Evolutionary conservation across 2,797 vertebrate species (phyloP), one percentile per base, ranked within the genome.

Genomic region (Odontamblyopus lacepedii): DNA sequence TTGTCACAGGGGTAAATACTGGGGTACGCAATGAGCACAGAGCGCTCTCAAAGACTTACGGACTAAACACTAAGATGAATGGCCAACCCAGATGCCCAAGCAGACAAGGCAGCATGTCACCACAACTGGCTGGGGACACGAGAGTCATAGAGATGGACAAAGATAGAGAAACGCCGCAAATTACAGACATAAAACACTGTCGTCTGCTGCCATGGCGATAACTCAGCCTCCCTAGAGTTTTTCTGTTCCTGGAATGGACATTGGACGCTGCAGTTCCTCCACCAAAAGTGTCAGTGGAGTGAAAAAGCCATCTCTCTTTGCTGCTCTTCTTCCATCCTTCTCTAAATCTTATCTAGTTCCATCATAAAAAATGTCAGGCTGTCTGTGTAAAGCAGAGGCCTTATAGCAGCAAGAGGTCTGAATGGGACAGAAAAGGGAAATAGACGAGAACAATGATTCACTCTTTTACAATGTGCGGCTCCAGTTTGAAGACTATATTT

Each of bases 291-390:
- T 78, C 68, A 76, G 64, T 63, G 79, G 72, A 78, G 57, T 74
- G 76, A 76, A 69, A 86, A 83, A 89, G 79, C 82, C 60, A 88
- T 89, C 77, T 74, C 59, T 86, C 79, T 81, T 80, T 55, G 68
- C 74, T 67, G 78, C 74, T 86, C 73, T 81, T 71, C 74, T 83
- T 74, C 79, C 76, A 85, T 88, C 79, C 80, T 66, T 87, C 85
- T 81, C 78, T 90, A 90, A 93, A 91, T 92, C 85, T 89, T 70
- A 75, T 88, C 84, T 83, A 80, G 82, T 83, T 87, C 80, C 75
- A 81, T 89, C 88, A 88, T 90, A 88, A 91, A 91, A 87, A 90
- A 87, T 50, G 81, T 84, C 83, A 84, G 80, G 76, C 83, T 77
- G 78, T 81, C 82, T 71, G 72, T 70, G 71, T 84, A 87, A 89